Percentiles rank a stretch among this genome's conserved stretches.
phyloP scores from a whole-genome alignment of 2,888 invertebrate species.

The Drosophila mimetica region DNA sequence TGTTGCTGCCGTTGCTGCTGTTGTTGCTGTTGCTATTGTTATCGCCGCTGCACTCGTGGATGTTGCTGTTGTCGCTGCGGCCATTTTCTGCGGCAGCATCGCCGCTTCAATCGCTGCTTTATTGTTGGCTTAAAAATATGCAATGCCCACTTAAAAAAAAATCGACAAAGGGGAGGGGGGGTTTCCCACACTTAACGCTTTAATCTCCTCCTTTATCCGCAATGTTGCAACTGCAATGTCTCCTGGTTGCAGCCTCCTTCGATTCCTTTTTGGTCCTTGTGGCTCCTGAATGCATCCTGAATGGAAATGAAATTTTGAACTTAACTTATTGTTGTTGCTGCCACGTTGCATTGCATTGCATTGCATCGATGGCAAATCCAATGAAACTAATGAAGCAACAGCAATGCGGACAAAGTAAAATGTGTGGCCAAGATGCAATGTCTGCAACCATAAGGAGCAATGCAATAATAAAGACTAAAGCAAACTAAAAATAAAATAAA shows the following conservation, averaged over 20 bases:
- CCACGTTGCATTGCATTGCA: constrained; percentile 3
- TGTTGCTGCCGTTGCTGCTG: constrained; percentile 41
- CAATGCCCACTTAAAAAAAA: constrained; percentile 2
- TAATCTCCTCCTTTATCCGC: neutral
- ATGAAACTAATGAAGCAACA: constrained; percentile 15
- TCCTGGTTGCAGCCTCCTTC: constrained; percentile 5
- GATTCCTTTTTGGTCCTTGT: constrained; percentile 25
- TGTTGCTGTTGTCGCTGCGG: constrained; percentile 43
- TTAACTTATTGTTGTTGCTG: constrained; percentile 30
- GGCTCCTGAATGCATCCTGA: constrained; percentile 54
- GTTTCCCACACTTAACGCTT: too few relatives aligned
- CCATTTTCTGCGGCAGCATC: constrained; percentile 63
- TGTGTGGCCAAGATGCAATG: neutral
- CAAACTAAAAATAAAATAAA: neutral
- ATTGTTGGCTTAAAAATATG: constrained; percentile 14
- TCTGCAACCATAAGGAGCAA: neutral
- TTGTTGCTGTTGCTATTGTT: constrained; percentile 27
- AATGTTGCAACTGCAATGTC: constrained; percentile 3
- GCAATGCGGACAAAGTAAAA: neutral
- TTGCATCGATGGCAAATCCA: constrained; percentile 3
- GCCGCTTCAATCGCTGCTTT: constrained; percentile 3
- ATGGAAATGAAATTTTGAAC: constrained; percentile 69
- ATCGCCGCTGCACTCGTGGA: constrained; percentile 16
- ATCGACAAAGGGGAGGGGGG: too few relatives aligned
- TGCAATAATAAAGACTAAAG: too few relatives aligned